Evolutionary conservation across 2,113 vertebrate genomes (phyloP).

Genomic region (Festucalex cinctus): DNA sequence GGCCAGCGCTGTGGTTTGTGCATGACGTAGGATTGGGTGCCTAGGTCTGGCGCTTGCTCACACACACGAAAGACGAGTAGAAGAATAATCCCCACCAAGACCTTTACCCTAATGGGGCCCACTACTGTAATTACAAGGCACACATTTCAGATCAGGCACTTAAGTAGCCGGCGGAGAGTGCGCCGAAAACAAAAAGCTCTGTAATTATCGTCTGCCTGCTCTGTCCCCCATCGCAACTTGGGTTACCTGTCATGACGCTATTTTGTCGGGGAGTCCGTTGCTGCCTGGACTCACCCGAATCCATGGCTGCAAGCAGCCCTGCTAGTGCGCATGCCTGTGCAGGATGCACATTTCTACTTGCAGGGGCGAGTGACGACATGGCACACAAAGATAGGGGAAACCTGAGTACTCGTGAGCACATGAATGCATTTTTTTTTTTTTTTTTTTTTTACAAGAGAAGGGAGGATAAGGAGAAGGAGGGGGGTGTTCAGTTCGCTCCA

Average conservation of each 20-base stretch:
- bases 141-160: constrained; percentile 81
- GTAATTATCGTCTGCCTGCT: constrained; percentile 79
- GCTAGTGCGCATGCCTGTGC: constrained; percentile 68
- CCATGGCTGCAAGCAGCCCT: constrained; percentile 73
- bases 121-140: constrained; percentile 83
- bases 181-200: constrained; percentile 80
- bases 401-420: constrained; percentile 74
- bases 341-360: constrained; percentile 75
- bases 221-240: constrained; percentile 66
- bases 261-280: constrained; percentile 73
- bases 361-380: constrained; percentile 76
- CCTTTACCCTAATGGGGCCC: constrained; percentile 79
- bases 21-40: constrained; percentile 55
- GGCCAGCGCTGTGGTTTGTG: constrained; percentile 46
- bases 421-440: constrained; percentile 78
- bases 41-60: constrained; percentile 31
- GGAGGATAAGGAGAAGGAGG: constrained; percentile 67
- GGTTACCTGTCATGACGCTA: constrained; percentile 77
- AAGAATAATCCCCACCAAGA: constrained; percentile 75
- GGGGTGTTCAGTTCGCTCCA: constrained; percentile 74
- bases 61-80: constrained; percentile 58
- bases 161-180: constrained; percentile 80
- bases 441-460: constrained; percentile 72
- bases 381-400: constrained; percentile 82
- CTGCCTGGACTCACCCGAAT: constrained; percentile 76